Percentiles rank a stretch among this genome's conserved stretches.
phyloP scores from a whole-genome alignment of 2,113 vertebrate genomes.

The Laticauda laticaudata region DNA sequence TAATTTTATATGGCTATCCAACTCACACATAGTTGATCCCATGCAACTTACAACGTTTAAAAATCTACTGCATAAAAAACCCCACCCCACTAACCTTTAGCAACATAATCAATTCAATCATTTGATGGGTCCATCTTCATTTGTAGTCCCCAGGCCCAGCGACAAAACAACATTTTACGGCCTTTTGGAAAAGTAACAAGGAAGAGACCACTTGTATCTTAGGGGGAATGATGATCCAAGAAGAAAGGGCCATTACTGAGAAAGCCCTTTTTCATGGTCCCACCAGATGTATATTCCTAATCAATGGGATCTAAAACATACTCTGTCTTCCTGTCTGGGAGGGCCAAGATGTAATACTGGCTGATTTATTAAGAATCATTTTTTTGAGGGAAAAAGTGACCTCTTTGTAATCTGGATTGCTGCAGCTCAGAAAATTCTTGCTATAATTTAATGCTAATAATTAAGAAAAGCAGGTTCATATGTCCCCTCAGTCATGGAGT shows the following conservation, averaged over 20 bases:
- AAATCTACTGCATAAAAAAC: neutral
- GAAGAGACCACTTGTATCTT: neutral
- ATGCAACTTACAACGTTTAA: neutral
- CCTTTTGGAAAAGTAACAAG: neutral
- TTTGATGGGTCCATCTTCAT: neutral
- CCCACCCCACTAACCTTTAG: too few species aligned
- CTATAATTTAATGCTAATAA: neutral
- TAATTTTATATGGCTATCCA: neutral
- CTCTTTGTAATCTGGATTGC: neutral
- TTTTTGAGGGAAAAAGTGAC: neutral
- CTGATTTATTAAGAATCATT: neutral
- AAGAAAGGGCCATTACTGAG: neutral
- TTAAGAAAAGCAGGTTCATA: neutral
- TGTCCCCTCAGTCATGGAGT: neutral
- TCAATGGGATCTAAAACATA: neutral
- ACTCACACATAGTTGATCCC: neutral
- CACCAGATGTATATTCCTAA: neutral
- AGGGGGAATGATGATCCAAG: neutral
- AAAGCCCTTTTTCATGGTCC: neutral
- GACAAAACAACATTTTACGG: neutral
- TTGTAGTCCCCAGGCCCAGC: neutral
- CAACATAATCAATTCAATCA: neutral
- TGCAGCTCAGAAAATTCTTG: neutral
- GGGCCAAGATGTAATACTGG: neutral
- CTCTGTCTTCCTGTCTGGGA: neutral